Base-by-base conservation (phyloP, 2,797 vertebrate genomes). In the Nasua narica region DNA sequence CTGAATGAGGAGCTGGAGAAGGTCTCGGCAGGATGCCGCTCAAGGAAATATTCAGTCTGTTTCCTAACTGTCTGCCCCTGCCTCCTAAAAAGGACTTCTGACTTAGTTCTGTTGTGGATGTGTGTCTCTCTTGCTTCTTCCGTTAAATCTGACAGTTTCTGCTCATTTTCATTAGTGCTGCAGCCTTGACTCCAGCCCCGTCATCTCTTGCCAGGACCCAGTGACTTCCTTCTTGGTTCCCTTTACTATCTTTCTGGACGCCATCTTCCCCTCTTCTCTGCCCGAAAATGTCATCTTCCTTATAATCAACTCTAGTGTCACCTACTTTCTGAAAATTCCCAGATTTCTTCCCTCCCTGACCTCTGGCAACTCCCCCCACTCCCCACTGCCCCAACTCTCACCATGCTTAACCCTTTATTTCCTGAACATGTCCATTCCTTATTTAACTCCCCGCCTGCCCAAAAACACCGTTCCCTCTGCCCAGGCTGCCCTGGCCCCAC, bases 301-400 rank as follows among this genome's bases (percentile, higher is more conserved):
- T 56, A 74, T 13, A 25, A 60, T 52, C 16, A 18, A 48, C 16
- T 67, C 46, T 46, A 84, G 65, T 7, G 16, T 9, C 21, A 54
- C 3, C 27, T 94, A 40, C 29, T 92, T 94, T 89, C 65, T 90
- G 83, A 93, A 96, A 96, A 82, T 56, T 18, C 16, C 16, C 2
- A 62, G 81, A 3, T 72, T 60, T 32, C 12, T 56, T 87, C 48
- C 3, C 1, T 85, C 46, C 72, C 0, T 74, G 58, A 46, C 74
- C 16, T 60, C 32, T 78, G 76, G 84, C 18, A 86, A 74, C 3
- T 50, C 5, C 7, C 1, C 3, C 5, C 3, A n/a, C 3, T 4
- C 1, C 5, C 2, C 3, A 40, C 4, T 10, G 5, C 18, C n/a
- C 11, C 46, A 46, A 60, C 35, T 88, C n/a, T 56, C 50, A 82